Percentiles rank a stretch among this genome's conserved stretches.
Conservation (phyloP, 2,113 vertebrate species). For the Micromys minutus region DNA sequence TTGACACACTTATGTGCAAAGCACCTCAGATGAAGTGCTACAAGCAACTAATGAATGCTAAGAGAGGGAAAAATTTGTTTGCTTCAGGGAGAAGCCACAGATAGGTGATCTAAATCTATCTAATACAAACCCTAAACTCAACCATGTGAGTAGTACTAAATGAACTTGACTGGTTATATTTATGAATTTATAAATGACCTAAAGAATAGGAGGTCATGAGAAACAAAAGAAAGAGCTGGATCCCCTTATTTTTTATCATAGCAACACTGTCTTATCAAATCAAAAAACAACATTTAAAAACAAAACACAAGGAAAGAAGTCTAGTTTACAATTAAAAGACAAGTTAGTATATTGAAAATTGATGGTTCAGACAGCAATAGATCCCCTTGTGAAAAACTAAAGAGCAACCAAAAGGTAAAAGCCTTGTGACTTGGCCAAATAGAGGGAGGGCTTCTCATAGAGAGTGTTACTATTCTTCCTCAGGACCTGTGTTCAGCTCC, state of each 20-base stretch:
- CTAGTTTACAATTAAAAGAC: neutral
- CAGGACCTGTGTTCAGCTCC: neutral
- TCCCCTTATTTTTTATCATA: neutral
- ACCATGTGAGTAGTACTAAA: neutral
- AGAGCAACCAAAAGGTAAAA: neutral
- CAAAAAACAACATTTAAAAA: neutral
- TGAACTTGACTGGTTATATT: neutral
- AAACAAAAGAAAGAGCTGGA: neutral
- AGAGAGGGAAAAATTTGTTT: neutral
- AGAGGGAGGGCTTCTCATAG: too few relatives aligned
- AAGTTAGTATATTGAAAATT: slow-evolving; percentile 3
- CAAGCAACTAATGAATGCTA: neutral
- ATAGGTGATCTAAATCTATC: neutral
- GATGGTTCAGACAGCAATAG: neutral
- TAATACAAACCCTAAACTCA: neutral
- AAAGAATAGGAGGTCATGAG: neutral
- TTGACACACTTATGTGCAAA: neutral
- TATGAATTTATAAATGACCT: neutral
- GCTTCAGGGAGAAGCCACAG: neutral
- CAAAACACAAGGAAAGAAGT: neutral
- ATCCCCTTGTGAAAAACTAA: neutral
- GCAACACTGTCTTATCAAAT: neutral
- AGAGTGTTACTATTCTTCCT: neutral
- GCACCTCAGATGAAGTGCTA: neutral
- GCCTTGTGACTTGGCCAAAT: neutral